Evolutionary conservation across 64 coral and sea anemone species (phyloP).

Genomic region (Anthopleura sola): DNA sequence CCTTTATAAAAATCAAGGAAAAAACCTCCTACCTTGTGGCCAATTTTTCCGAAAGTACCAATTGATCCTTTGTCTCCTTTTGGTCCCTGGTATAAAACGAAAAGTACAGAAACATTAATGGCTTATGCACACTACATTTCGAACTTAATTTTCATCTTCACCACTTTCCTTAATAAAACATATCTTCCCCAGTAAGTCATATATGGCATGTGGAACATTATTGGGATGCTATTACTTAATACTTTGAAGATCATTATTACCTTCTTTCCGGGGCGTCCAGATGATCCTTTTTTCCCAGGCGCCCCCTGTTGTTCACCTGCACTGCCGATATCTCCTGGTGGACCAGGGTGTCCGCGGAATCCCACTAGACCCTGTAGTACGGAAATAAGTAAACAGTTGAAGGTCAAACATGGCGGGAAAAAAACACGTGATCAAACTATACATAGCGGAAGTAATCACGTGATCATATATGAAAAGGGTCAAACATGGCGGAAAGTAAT

Average conservation of each 20-base stretch:
- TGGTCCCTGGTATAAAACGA: conserved; percentile 13
- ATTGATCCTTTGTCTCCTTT: conserved; percentile 24
- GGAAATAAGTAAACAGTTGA: background rate
- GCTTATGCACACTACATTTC: background rate
- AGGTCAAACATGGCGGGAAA: too few relatives aligned
- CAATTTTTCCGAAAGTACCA: background rate
- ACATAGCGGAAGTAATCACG: too few relatives aligned
- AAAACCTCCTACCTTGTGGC: background rate
- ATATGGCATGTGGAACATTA: background rate
- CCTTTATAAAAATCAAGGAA: too few relatives aligned
- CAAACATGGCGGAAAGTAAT: too few relatives aligned
- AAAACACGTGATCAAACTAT: too few relatives aligned
- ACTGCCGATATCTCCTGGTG: conserved; percentile 39
- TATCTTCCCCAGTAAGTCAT: background rate
- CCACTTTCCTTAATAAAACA: background rate
- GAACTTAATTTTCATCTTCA: too few relatives aligned
- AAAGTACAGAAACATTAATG: background rate
- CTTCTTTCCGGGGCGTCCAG: background rate
- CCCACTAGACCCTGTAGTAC: conserved; percentile 34
- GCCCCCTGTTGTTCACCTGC: conserved; percentile 6
- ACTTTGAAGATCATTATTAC: background rate
- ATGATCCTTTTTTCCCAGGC: background rate
- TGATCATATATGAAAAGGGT: too few relatives aligned
- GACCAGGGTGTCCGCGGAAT: conserved; percentile 44
- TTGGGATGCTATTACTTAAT: background rate